These are phyloP conservation scores for Bombus waltoni DNA, from an alignment of 1,140 invertebrate genomes.

Conservation along the genomic window DNA sequence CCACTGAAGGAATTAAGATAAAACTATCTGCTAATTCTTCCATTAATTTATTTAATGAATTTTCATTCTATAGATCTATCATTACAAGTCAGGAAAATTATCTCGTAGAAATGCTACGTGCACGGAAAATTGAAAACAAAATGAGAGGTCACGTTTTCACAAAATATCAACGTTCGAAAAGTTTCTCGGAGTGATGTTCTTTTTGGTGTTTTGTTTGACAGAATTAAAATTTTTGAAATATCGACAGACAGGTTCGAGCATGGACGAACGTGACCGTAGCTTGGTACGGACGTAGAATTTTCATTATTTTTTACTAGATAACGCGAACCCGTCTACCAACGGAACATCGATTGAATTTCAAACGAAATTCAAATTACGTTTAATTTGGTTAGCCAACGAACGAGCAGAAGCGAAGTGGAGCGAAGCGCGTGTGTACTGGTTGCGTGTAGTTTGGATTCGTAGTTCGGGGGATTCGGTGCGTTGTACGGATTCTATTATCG, in stretches of 20 bases:
- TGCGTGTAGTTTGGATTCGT: conserved; percentile 52
- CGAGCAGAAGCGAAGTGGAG: conserved; percentile 4
- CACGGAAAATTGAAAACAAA: not conserved
- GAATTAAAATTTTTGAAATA: conserved; percentile 53
- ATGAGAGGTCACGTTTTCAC: not conserved
- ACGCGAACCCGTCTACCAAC: conserved; percentile 37
- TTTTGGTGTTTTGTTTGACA: not conserved
- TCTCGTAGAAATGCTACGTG: not conserved
- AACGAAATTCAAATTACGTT: conserved; percentile 78
- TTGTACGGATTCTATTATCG: conserved; percentile 69
- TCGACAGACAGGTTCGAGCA: conserved; percentile 12
- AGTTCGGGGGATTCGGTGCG: conserved; percentile 45
- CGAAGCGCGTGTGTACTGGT: conserved; percentile 35
- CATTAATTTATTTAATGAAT: not conserved
- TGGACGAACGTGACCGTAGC: conserved; percentile 38
- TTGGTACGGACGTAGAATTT: conserved; percentile 53
- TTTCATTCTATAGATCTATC: not conserved
- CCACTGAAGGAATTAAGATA: not conserved
- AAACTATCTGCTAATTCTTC: not conserved
- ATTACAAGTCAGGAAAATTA: not conserved
- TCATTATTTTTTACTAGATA: conserved; percentile 66
- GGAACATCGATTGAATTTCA: conserved; percentile 77
- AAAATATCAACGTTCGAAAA: not conserved
- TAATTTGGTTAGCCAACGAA: conserved; percentile 75
- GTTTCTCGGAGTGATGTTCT: not conserved